Percentiles rank a stretch among this genome's conserved stretches.
These are phyloP conservation scores for Onychostoma macrolepis DNA, from an alignment of 2,113 vertebrate species.

Conservation along the genomic window DNA sequence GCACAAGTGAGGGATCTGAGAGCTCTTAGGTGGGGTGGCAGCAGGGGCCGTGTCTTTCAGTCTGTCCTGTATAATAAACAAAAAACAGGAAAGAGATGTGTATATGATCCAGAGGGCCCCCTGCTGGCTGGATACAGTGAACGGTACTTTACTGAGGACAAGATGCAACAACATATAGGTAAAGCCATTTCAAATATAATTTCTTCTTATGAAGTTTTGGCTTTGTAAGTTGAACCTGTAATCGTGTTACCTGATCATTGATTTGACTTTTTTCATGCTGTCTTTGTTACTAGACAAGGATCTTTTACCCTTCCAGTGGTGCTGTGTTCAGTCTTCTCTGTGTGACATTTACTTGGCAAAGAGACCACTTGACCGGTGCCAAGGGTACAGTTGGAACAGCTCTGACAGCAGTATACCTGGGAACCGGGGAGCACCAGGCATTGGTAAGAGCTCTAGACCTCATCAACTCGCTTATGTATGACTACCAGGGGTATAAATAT, in stretches of 20 bases:
- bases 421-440: constrained; percentile 65
- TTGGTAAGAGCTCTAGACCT: constrained; percentile 68
- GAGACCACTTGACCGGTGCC: constrained; percentile 77
- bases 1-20: constrained; percentile 62
- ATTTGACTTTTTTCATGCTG: constrained; percentile 23
- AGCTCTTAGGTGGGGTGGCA: constrained; percentile 69
- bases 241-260: neutral
- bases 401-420: constrained; percentile 34
- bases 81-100: constrained; percentile 77
- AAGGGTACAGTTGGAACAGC: constrained; percentile 69
- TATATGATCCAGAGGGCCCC: constrained; percentile 76
- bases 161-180: constrained; percentile 75
- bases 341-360: constrained; percentile 77
- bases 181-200: constrained; percentile 25
- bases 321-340: constrained; percentile 75
- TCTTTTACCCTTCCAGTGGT: constrained; percentile 81
- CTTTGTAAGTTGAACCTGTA: neutral
- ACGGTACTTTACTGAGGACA: constrained; percentile 72
- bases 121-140: constrained; percentile 78
- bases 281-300: constrained; percentile 73
- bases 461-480: neutral
- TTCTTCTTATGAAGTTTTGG: neutral
- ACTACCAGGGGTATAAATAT: neutral
- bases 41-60: constrained; percentile 66
- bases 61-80: constrained; percentile 73